Evolutionary conservation across 2,888 invertebrate species (phyloP).

Genomic region (Patella depressa): DNA sequence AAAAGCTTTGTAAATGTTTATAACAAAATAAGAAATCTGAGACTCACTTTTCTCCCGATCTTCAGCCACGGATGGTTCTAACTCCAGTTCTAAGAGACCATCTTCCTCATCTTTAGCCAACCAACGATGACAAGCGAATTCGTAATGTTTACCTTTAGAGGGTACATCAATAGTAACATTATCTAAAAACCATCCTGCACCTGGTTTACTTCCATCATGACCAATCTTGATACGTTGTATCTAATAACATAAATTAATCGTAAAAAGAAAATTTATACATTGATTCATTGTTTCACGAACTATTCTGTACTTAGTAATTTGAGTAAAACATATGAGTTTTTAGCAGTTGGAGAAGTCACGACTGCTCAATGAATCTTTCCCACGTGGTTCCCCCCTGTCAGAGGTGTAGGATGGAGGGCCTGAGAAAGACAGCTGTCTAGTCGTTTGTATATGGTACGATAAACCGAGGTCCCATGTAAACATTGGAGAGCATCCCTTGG

Average conservation of each 20-base stretch:
- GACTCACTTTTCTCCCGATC: constrained; percentile 65
- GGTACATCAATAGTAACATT: constrained; percentile 68
- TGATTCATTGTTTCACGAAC: no score
- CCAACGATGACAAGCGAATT: constrained; percentile 70
- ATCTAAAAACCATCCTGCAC: constrained; percentile 71
- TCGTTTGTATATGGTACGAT: no score
- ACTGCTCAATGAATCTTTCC: no score
- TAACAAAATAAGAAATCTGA: neutral
- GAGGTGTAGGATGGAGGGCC: no score
- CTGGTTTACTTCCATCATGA: constrained; percentile 65
- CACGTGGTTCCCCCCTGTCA: no score
- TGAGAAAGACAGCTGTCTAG: no score
- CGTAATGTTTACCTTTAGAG: constrained; percentile 66
- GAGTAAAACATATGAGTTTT: no score
- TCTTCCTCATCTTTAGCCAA: constrained; percentile 68
- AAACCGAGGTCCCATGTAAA: no score
- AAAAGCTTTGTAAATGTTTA: neutral
- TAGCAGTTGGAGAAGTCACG: no score
- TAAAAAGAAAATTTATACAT: no score
- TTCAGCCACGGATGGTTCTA: constrained; percentile 63
- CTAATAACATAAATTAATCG: constrained; percentile 43
- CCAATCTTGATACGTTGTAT: constrained; percentile 69
- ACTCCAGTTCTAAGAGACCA: constrained; percentile 65
- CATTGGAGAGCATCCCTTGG: no score
- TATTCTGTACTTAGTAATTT: no score